Base-by-base conservation (phyloP, 2,888 invertebrate species). In the Dicranocentrus wangi region DNA sequence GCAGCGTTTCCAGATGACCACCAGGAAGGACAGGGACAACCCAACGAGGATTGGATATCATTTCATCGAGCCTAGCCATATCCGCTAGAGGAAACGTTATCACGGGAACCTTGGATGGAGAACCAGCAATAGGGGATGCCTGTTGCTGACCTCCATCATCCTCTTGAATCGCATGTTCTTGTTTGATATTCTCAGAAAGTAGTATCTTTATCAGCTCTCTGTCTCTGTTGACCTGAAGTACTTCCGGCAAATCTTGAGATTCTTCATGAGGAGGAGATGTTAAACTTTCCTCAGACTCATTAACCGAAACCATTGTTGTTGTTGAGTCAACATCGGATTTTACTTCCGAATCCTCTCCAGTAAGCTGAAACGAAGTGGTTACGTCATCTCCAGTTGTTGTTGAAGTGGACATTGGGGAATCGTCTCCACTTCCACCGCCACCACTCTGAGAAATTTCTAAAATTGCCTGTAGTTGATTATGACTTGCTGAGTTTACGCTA, bases 11-110 rank as follows among this genome's bases (percentile, higher is more conserved):
- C 87, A 98, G 90, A 90, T 98, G 98, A 90, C 98, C 97, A 87
- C 97, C 97, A 13, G 98, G 97, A 88, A 98, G 90, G 70, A 98
- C 98, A 42, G 98, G 98, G 69, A 98, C 98, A 83, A 98, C 96
- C 98, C 98, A 98, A 87, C 98, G 92, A 80, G 97, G 94, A 90
- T 94, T 94, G 87, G 96, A 96, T 88, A 98, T 97, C 92, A 98
- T 98, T 89, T 97, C 97, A 90, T 98, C 97, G 87, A 98, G 91
- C 87, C 94, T 93, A 86, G 93, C 93, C 88, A 98, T 90, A 89
- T 97, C 96, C 66, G 93, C 92, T 88, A 93, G 92, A 83, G 98
- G 98, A 91, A 98, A 98, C 51, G 82, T 69, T 71, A 72, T 58
- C 0, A 78, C 63, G n/a, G 78, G 70, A 5, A 78, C 65, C 21